Base-by-base conservation (phyloP, 1,140 invertebrate genomes). In the Limonius californicus region DNA sequence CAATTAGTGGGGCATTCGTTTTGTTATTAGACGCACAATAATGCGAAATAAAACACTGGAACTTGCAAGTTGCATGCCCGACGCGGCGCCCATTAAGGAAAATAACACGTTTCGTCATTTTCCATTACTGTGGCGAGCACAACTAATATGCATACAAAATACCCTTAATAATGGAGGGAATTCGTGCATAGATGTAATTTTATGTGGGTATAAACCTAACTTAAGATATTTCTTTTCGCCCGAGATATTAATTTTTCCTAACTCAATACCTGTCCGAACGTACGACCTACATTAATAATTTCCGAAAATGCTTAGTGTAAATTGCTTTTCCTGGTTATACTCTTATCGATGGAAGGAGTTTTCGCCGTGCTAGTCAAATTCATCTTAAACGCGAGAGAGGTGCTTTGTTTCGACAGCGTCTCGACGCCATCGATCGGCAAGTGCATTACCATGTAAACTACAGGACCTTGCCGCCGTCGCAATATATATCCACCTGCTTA, bases 61-160 rank as follows among this genome's bases (percentile, higher is more conserved):
- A 27, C n/a, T 39, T 39, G 35, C 35, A 39, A 39, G 35, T 39
- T 39, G 35, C 35, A 39, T 39, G 35, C n/a, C n/a, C n/a, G 35
- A 39, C 35, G 35, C n/a, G 35, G 8, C n/a, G n/a, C 8, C 8
- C 35, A 39, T 39, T 39, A 39, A 39, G n/a, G 35, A 39, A 39
- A 39, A 39, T 39, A 39, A 39, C 35, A 39, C 35, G 35, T 39
- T 39, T 39, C 35, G 35, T 39, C 35, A 39, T 39, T 39, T 39
- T 39, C 35, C 35, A 39, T 39, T 39, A 39, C 35, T 39, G 35
- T 12, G 2, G 35, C 35, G 8, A 14, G n/a, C 35, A 12, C 7
- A 39, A n/a, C 8, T 39, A 39, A 39, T 39, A 39, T 39, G n/a
- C 35, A 39, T 39, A 39, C 35, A 39, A 39, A 39, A 39, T 39